Percentiles rank a stretch among this genome's conserved stretches.
Evolutionary conservation across 92 coral and sea anemone genomes (phyloP).

Genomic region (Porites rus): DNA sequence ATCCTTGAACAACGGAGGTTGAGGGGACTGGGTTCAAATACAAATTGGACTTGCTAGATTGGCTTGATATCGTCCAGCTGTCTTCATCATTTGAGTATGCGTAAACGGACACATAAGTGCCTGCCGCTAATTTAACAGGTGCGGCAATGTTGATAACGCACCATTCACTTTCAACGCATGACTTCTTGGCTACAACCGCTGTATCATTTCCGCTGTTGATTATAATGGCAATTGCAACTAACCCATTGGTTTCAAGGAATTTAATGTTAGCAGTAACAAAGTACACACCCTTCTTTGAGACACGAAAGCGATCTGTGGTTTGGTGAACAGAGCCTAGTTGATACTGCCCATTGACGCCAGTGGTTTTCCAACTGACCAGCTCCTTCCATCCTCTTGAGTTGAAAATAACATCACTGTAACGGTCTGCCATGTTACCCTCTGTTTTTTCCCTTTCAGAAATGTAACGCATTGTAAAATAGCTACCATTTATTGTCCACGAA

Average conservation of each 20-base stretch:
- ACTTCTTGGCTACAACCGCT: slow-evolving; percentile 42
- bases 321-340: slow-evolving; percentile 73
- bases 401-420: slow-evolving; percentile 49
- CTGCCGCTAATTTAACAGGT: slow-evolving; percentile 32
- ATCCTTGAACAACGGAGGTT: slow-evolving; percentile 48
- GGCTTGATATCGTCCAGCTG: slow-evolving; percentile 59
- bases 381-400: slow-evolving; percentile 63
- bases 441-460: slow-evolving; percentile 37
- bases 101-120: slow-evolving; percentile 47
- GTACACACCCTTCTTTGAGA: slow-evolving; percentile 50
- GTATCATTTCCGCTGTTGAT: slow-evolving; percentile 55
- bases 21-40: slow-evolving; percentile 24
- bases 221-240: slow-evolving; percentile 39
- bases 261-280: slow-evolving; percentile 44
- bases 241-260: slow-evolving; percentile 30
- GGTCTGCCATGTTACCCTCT: slow-evolving; percentile 69
- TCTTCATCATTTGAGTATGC: slow-evolving; percentile 52
- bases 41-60: slow-evolving; percentile 65
- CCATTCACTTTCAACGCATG: slow-evolving; percentile 19
- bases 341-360: slow-evolving; percentile 64
- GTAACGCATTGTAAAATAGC: slow-evolving; percentile 55
- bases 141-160: slow-evolving; percentile 51
- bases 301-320: slow-evolving; percentile 65
- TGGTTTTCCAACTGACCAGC: slow-evolving; percentile 66
- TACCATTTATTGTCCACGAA: slow-evolving; percentile 35